A percentile compares a stretch with the other conserved stretches of the same genome.
Conservation (phyloP, 2,888 invertebrate genomes). For the Drosophila nr. perissopoda region DNA sequence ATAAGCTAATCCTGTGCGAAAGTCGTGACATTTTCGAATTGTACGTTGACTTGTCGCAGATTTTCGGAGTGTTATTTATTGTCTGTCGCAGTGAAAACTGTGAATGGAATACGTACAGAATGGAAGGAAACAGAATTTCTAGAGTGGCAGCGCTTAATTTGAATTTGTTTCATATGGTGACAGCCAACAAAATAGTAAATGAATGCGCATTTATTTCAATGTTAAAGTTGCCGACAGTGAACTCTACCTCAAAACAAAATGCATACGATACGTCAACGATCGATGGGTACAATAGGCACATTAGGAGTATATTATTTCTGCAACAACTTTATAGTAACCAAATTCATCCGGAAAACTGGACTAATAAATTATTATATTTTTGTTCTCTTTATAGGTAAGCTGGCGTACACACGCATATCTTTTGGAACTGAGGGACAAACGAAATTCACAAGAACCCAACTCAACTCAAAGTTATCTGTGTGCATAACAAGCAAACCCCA, state of each 20-base stretch:
- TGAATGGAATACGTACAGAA: slow-evolving; percentile 20
- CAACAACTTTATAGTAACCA: neutral
- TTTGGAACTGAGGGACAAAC: slow-evolving; percentile 15
- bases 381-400: slow-evolving; percentile 58
- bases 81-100: slow-evolving; percentile 48
- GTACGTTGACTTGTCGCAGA: slow-evolving; percentile 60
- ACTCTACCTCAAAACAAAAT: slow-evolving; percentile 16
- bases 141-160: slow-evolving; percentile 60
- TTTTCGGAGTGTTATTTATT: slow-evolving; percentile 60
- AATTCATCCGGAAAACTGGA: slow-evolving; percentile 22
- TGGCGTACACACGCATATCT: neutral
- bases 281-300: slow-evolving; percentile 3
- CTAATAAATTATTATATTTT: slow-evolving; percentile 30
- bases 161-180: slow-evolving; percentile 63
- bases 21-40: slow-evolving; percentile 59
- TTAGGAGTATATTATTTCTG: neutral
- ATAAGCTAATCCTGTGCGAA: slow-evolving; percentile 68
- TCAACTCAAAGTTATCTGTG: slow-evolving; percentile 35
- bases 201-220: slow-evolving; percentile 40
- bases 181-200: slow-evolving; percentile 26
- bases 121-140: slow-evolving; percentile 30
- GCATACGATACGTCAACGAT: slow-evolving; percentile 12
- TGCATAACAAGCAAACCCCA: slow-evolving; percentile 24
- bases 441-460: slow-evolving; percentile 17
- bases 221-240: slow-evolving; percentile 19